Base-by-base conservation (phyloP, 2,113 vertebrate genomes). In the Neomonachus schauinslandi region DNA sequence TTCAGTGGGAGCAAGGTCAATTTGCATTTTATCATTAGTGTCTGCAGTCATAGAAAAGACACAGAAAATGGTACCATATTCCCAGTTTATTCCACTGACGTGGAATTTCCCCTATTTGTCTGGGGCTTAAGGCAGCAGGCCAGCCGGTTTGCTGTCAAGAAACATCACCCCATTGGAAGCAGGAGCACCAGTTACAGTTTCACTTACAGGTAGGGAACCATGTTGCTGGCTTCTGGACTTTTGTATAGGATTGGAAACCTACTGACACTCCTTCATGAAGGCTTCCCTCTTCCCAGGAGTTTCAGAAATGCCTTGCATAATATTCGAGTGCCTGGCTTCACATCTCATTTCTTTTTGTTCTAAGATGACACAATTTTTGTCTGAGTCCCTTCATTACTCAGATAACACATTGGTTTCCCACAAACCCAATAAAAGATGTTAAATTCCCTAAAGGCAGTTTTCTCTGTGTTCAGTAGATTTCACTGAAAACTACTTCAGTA, bases 21-120 rank as follows among this genome's bases (percentile, higher is more conserved):
- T n/a, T 51, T 89, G 28, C 39, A 36, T 82, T 84, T 76, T 79
- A 42, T 63, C 33, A 7, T 36, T 85, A 49, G 33, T 28, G 16
- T 55, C 49, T 71, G 51, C 9, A 57, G 31, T 28, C 31, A 63
- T 36, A n/a, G n/a, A 55, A 49, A 71, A 53, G 14, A 74, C 26
- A 1, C 3, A 42, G 93, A 46, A 93, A 95, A 79, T 53, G 14
- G 4, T 4, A 22, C 28, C 10, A 1, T 36, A 14, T 26, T 82
- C 16, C 28, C 18, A 57, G 21, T 42, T 39, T 46, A 18, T 53
- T 36, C 69, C 57, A 24, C 39, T 46, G 63, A 16, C 19, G 16
- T n/a, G 9, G 1, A 49, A 16, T 10, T 21, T 21, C 3, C 22
- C 53, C 1, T 8, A 26, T 39, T 42, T 12, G 3, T 69, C 1